Evolutionary conservation across 2,797 vertebrate genomes (phyloP).

Genomic region (Sebastes taczanowskii): DNA sequence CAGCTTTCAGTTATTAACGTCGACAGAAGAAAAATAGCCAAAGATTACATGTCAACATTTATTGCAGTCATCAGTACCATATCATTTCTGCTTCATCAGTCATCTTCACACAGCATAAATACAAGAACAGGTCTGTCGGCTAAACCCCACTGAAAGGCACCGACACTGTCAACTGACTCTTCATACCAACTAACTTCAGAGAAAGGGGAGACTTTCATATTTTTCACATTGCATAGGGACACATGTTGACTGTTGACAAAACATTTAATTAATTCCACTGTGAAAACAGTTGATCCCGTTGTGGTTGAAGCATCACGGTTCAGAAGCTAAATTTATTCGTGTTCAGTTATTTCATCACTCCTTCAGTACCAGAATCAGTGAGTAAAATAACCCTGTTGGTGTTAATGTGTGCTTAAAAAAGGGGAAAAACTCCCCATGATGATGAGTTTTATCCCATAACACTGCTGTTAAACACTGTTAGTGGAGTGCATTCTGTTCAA

Average conservation of each 20-base stretch:
- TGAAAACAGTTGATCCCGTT: background rate
- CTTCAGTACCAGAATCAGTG: background rate
- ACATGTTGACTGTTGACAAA: background rate
- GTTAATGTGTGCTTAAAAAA: background rate
- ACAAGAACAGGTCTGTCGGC: background rate
- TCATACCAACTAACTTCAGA: background rate
- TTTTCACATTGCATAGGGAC: conserved; percentile 15
- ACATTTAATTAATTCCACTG: background rate
- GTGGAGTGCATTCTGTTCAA: background rate
- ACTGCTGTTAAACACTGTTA: background rate
- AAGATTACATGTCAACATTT: background rate
- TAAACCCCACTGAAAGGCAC: background rate
- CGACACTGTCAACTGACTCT: background rate
- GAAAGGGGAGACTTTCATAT: background rate
- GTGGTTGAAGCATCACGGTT: background rate
- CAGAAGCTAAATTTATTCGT: background rate
- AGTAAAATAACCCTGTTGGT: background rate
- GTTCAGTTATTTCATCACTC: background rate
- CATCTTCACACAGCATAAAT: background rate
- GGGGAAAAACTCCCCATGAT: background rate
- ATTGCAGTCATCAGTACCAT: conserved; percentile 33
- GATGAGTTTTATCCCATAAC: background rate
- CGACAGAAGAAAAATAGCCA: background rate
- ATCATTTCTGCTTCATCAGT: background rate
- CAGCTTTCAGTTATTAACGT: background rate